Evolutionary conservation across 2,113 vertebrate genomes (phyloP).

Genomic region (Alaudala cheleensis): DNA sequence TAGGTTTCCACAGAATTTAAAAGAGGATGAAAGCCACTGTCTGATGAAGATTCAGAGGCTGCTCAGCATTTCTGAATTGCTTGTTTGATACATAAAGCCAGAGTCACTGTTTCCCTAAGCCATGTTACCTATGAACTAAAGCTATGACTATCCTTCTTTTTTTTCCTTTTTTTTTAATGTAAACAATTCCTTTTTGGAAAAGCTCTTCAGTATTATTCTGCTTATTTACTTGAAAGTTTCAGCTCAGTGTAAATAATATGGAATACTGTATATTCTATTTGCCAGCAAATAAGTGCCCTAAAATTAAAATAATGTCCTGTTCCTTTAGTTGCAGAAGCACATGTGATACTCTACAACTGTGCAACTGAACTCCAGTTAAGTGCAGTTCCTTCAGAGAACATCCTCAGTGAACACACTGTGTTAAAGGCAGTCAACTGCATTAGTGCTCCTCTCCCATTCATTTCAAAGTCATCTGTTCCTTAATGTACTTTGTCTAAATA

Average conservation of each 20-base stretch:
- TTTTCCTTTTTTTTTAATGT: too few species aligned
- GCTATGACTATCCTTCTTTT: too few species aligned
- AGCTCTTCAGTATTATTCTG: not conserved
- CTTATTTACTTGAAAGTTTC: not conserved
- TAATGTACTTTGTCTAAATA: slow-evolving; percentile 58
- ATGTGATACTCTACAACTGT: not conserved
- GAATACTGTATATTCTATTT: not conserved
- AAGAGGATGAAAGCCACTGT: not conserved
- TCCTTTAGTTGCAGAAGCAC: not conserved
- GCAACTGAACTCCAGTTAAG: not conserved
- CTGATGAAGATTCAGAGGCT: not conserved
- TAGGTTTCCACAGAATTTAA: not conserved
- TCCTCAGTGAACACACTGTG: not conserved
- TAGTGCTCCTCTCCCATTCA: not conserved
- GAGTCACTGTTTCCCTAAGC: not conserved
- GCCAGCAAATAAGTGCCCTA: not conserved
- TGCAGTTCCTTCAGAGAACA: not conserved
- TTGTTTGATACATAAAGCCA: not conserved
- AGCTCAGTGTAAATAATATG: not conserved
- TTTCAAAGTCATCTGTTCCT: slow-evolving; percentile 42
- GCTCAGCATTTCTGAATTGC: not conserved
- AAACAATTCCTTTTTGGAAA: not conserved
- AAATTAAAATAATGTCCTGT: not conserved
- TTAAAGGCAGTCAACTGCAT: not conserved
- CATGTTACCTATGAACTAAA: not conserved